Base-by-base conservation (phyloP, 1,140 invertebrate genomes). In the Eumaeus atala region DNA sequence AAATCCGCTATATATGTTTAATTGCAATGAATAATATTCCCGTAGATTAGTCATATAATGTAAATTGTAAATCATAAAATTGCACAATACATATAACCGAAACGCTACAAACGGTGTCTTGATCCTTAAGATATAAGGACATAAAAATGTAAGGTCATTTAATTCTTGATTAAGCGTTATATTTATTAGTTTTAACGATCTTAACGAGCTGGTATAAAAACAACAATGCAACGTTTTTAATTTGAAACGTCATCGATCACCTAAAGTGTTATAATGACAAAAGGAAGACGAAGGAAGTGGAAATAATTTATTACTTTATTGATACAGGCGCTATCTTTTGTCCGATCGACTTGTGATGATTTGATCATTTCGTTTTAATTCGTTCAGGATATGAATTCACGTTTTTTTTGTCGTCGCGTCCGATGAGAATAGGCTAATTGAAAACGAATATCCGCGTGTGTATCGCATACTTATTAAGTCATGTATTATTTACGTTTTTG, bases 221-320 rank as follows among this genome's bases (percentile, higher is more conserved):
- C n/a, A 44, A 44, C 40, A 44, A 44, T 50, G 37, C 38, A 58
- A 64, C 18, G 42, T 48, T 56, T 59, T 56, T 53, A 62, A 61
- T 66, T 68, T 51, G 38, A 56, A 68, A 66, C 63, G 72, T 74
- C 81, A 84, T 84, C 79, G 75, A 84, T 84, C 81, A 84, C 68
- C 70, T 63, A 68, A 79, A 81, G 70, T 71, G 76, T 76, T 72
- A 67, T 66, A 67, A 74, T 75, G 77, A 76, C 73, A 77, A 77
- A 74, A 78, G 74, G 67, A 74, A 72, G 77, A 67, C 64, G 58
- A 71, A 77, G 76, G 79, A 85, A 83, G 77, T 80, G 63, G 67
- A 78, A 72, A 73, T 83, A 79, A 85, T 82, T 77, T 83, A 83
- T 83, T 82, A 80, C 78, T 80, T 82, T 76, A 85, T 83, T 85